Conservation (phyloP, 2,888 invertebrate species). For the Arctia plantaginis region DNA sequence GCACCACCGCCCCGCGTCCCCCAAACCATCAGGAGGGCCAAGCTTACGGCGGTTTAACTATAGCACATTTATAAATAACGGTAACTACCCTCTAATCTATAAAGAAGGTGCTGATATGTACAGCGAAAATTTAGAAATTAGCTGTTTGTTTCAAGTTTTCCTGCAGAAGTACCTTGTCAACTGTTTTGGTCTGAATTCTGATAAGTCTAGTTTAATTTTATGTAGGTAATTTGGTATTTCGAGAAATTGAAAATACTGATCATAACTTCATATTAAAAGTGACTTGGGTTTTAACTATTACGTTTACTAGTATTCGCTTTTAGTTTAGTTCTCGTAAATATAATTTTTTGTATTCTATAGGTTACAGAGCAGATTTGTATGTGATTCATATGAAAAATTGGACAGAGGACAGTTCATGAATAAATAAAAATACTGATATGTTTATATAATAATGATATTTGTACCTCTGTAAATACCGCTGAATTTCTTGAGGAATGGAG, state of each 20-base stretch:
- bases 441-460: neutral
- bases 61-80: neutral
- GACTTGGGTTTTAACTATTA: neutral
- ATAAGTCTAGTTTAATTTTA: slow-evolving; percentile 1
- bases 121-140: neutral
- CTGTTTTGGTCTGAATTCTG: neutral
- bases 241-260: neutral
- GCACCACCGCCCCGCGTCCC: too few relatives aligned
- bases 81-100: neutral
- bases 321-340: neutral
- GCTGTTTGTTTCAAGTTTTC: neutral
- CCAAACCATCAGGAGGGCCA: too few relatives aligned
- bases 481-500: too few relatives aligned
- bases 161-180: neutral
- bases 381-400: too few relatives aligned
- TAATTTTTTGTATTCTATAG: neutral
- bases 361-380: neutral
- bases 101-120: too few relatives aligned
- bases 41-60: too few relatives aligned
- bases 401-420: neutral
- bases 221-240: neutral
- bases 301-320: neutral
- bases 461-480: neutral
- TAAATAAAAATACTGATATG: neutral
- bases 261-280: neutral